These are phyloP conservation scores for Gopherus flavomarginatus DNA, from an alignment of 2,113 vertebrate species.

Conservation along the genomic window DNA sequence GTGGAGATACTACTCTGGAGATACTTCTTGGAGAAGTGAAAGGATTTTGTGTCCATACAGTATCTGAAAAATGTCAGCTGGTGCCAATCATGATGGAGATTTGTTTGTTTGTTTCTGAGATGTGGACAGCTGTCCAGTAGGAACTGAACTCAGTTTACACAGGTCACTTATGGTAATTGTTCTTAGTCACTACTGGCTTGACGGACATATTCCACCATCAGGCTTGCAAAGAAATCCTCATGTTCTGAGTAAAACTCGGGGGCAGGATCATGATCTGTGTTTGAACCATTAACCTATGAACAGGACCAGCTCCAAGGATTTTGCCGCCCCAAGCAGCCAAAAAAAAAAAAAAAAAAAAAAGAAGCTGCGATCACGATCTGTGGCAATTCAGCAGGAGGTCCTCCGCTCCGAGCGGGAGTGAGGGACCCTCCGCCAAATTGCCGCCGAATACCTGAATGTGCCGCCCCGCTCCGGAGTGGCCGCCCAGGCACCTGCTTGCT, in stretches of 20 bases:
- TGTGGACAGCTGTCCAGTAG: background rate
- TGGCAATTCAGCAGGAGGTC: no score
- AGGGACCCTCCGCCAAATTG: no score
- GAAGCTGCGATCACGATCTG: no score
- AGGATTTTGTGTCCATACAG: background rate
- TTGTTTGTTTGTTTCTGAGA: slow-evolving; percentile 2
- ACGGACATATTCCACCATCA: background rate
- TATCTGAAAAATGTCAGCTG: background rate
- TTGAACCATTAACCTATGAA: background rate
- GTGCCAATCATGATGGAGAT: background rate
- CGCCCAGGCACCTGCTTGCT: no score
- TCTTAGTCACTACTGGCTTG: background rate
- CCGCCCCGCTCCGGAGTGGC: no score
- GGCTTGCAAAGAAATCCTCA: background rate
- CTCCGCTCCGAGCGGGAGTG: no score
- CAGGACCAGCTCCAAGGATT: no score
- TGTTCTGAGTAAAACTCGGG: background rate
- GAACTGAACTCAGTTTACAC: background rate
- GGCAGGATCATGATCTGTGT: background rate
- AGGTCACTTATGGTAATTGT: background rate
- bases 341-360: no score
- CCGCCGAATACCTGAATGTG: no score
- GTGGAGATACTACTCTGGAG: background rate
- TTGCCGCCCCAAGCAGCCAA: no score
- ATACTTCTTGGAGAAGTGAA: background rate